Evolutionary conservation across 2,797 vertebrate species (phyloP), one percentile per base, ranked within the genome.

Genomic region (Onychomys torridus): DNA sequence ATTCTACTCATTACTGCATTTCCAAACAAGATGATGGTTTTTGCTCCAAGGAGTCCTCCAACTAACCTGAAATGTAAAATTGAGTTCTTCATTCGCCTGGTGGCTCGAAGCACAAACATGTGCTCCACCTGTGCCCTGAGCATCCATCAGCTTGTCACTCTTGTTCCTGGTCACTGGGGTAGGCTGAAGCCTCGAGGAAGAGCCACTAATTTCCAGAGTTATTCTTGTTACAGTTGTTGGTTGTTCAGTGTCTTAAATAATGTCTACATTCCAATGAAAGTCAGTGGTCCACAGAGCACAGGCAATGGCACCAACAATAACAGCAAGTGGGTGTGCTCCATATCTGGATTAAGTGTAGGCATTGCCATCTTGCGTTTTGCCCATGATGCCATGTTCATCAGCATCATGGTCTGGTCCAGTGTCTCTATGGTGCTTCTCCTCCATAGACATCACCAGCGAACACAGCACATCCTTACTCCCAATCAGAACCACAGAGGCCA

Each of bases 261-360:
- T 61, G 1, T 75, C 55, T 73, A 2, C 3, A 6, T 84, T 84
- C 84, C 59, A 2, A 0, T 46, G 17, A 71, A 0, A 29, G 1
- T 91, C 14, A 85, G 8, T 34, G 59, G 40, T 43, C 52, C 81
- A 34, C n/a, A 69, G 29, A 5, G 55, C 5, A 0, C 1, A 4
- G 52, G 0, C 13, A 82, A 49, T 9, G 1, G 23, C 11, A 76
- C 57, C 32, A 16, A 19, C 3, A 2, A 0, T 5, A 23, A 29
- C 13, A 16, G 11, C 3, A 65, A 5, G 2, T 40, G n/a, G 46
- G 25, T 81, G 37, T 65, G 82, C 27, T 76, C 65, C 4, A 25
- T 4, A 3, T n/a, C 8, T 3, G 43, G 6, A 17, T 19, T 21
- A 1, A 59, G 0, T 21, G 7, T n/a, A 10, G 11, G 1, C 2